These are phyloP conservation scores for Dendrolimus punctatus DNA, from an alignment of 1,140 invertebrate genomes.

Conservation along the genomic window DNA sequence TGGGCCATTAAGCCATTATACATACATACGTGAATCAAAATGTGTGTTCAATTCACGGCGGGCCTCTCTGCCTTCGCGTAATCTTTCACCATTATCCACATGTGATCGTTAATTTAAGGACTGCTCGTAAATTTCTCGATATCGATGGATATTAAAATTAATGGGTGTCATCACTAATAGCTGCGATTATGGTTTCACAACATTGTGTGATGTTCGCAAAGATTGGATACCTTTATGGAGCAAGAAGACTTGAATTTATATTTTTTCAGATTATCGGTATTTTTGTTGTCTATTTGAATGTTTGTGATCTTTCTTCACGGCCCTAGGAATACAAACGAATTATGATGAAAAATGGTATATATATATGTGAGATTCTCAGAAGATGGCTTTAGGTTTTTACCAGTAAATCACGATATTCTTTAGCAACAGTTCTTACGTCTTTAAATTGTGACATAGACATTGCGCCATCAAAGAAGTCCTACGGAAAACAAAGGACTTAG, in stretches of 20 bases:
- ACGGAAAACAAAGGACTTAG: no score
- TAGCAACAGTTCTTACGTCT: no score
- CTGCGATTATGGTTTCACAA: background rate
- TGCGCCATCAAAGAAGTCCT: no score
- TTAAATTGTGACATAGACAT: no score
- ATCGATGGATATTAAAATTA: conserved; percentile 2
- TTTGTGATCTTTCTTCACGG: no score
- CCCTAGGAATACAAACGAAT: no score
- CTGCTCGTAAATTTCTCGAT: conserved; percentile 7
- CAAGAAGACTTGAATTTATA: background rate
- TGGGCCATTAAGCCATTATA: conserved; percentile 10
- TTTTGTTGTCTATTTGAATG: no score
- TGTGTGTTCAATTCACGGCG: conserved; percentile 12
- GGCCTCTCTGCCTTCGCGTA: conserved; percentile 7
- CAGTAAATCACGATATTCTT: no score
- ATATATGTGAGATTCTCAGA: no score
- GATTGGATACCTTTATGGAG: conserved; percentile 29
- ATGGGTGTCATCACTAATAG: conserved; percentile 16
- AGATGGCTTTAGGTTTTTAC: no score
- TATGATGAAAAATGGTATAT: no score
- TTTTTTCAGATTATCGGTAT: no score
- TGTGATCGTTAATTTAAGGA: conserved; percentile 11
- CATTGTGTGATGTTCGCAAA: background rate
- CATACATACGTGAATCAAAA: background rate
- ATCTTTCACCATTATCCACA: conserved; percentile 9